Evolutionary conservation across 2,888 invertebrate genomes (phyloP), one percentile per base, ranked within the genome.

Genomic region (Mycogona germanica): DNA sequence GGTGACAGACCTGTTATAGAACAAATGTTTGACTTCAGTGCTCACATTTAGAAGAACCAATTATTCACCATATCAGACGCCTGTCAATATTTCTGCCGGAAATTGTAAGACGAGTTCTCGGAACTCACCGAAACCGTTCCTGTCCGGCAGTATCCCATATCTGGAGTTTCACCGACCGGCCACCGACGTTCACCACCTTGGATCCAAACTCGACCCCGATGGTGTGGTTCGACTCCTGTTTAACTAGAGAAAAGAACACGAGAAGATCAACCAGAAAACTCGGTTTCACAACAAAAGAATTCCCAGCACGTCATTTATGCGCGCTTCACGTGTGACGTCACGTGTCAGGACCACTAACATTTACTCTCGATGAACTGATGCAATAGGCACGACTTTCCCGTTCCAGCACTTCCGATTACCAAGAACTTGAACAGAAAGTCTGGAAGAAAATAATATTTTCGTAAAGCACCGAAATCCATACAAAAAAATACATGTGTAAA

Each of bases 201-300:
- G 85, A 85, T n/a, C 86, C 87, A 74, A 87, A 87, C 68, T 87
- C 87, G 45, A 87, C 87, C 41, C 87, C 87, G 65, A 87, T 86
- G 38, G 86, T 87, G 68, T 87, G 86, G 63, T 82, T 84, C 65
- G 84, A 80, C 65, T 85, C 85, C 67, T 82, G 81, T 73, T 85
- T 86, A 67, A 86, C 86, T 86, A 69, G 21, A 21, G n/a, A 23
- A 51, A 29, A 66, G 63, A 30, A 51, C 50, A 54, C 23, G 42
- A 50, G 48, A 23, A 30, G n/a, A 45, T 41, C 21, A 26, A 46
- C 47, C 21, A 41, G 42, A n/a, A n/a, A n/a, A n/a, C n/a, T n/a
- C n/a, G n/a, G n/a, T n/a, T n/a, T n/a, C n/a, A n/a, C n/a, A 32
- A 32, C n/a, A 38, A 32, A 48, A 23, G 28, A 21, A 48, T n/a